Conservation (phyloP, 1,140 invertebrate species). For the Andrena cerasifolii region DNA sequence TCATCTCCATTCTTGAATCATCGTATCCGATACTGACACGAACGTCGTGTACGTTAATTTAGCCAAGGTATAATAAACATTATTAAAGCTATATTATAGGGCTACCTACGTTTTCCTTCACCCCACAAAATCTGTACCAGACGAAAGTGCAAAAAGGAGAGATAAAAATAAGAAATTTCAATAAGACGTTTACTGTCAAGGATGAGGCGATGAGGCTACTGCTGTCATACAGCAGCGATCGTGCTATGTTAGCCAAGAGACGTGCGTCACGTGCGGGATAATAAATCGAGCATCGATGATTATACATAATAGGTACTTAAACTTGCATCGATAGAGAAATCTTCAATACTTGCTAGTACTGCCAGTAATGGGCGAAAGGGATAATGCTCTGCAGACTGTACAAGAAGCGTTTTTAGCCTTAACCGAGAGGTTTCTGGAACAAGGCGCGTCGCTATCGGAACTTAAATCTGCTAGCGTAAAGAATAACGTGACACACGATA, state of each 20-base stretch:
- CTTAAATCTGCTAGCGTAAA: slow-evolving; percentile 50
- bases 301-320: slow-evolving; percentile 21
- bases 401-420: slow-evolving; percentile 67
- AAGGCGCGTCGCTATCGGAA: slow-evolving; percentile 60
- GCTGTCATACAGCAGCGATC: too few species aligned
- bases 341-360: not conserved
- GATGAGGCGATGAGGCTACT: too few species aligned
- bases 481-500: slow-evolving; percentile 20
- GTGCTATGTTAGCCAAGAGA: too few species aligned
- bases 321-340: not conserved
- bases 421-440: slow-evolving; percentile 61
- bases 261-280: too few species aligned
- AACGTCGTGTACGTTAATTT: slow-evolving; percentile 10
- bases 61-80: not conserved
- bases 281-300: not conserved
- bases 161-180: too few species aligned
- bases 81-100: not conserved
- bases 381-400: slow-evolving; percentile 58
- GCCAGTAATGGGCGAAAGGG: slow-evolving; percentile 54
- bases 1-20: too few species aligned
- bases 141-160: too few species aligned
- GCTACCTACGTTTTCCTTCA: too few species aligned
- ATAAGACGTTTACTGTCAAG: too few species aligned
- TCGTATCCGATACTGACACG: not conserved
- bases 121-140: not conserved